A percentile compares a stretch with the other conserved stretches of the same genome.
phyloP scores from a whole-genome alignment of 2,888 invertebrate genomes.

The Leptura quadrifasciata region DNA sequence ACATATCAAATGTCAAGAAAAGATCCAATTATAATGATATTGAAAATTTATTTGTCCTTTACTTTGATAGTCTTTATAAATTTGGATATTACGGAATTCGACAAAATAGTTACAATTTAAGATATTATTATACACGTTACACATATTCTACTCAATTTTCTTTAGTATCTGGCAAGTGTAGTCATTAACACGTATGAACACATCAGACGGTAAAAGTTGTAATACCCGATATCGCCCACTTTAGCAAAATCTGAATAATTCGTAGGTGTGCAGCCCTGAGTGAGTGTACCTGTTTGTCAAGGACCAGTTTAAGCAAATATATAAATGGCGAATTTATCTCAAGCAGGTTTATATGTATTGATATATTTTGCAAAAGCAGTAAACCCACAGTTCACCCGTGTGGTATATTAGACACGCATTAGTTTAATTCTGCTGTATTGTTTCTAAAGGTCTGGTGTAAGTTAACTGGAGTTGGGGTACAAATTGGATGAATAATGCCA shows the following conservation, averaged over 20 bases:
- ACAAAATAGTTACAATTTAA: too few species aligned
- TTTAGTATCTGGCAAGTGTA: too few species aligned
- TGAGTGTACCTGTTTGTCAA: conserved; percentile 23
- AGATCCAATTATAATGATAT: too few species aligned
- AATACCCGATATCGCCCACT: conserved; percentile 11
- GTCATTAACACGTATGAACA: background rate
- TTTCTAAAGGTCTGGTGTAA: background rate
- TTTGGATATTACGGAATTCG: too few species aligned
- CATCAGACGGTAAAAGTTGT: background rate
- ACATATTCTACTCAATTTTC: too few species aligned
- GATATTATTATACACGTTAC: too few species aligned
- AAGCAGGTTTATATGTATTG: conserved; percentile 1
- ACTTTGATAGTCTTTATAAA: too few species aligned
- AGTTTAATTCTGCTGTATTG: too few species aligned
- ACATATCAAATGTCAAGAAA: too few species aligned
- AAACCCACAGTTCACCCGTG: background rate
- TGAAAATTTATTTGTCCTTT: too few species aligned
- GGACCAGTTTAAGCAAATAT: conserved; percentile 18
- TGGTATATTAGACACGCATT: background rate
- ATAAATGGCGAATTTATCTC: conserved; percentile 6
- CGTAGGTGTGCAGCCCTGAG: conserved; percentile 23
- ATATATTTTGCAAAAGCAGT: background rate
- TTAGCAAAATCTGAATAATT: conserved; percentile 7
- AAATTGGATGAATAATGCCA: background rate
- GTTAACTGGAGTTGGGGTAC: background rate